Evolutionary conservation across 2,113 vertebrate species (phyloP), one percentile per base, ranked within the genome.

Genomic region (Nibea albiflora): DNA sequence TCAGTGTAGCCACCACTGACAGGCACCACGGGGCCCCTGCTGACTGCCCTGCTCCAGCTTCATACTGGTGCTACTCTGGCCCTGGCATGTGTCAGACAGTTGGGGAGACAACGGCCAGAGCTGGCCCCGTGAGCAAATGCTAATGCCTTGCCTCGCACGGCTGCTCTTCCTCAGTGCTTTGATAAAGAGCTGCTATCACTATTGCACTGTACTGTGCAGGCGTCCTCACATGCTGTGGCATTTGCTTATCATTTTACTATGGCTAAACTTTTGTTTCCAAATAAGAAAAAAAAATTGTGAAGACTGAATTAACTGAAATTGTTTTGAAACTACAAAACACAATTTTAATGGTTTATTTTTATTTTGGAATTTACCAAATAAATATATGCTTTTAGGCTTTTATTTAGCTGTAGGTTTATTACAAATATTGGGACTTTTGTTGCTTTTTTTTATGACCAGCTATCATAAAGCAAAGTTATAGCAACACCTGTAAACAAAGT

Each of bases 1-100:
- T 96, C 95, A 96, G 95, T 54, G 92, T 95, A 96, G 96, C 95
- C 95, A 93, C 94, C 94, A 93, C 94, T 96, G 95, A 96, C 95
- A 94, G 93, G 89, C 94, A 93, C 92, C 92, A 92, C 81, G 11
- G 93, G 91, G 91, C 90, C 88, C 91, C 87, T 22, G 47, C 90
- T 76, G 86, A 87, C 86, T 86, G 82, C 89, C 91, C 92, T 10
- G 50, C 89, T 86, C 78, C 87, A 76, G 90, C 78, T 61, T 74
- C 44, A 67, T n/a, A 75, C 80, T 71, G 83, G 63, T 52, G 71
- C 85, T 79, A 70, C 85, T 88, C 87, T 88, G 84, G 87, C 86
- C 89, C 88, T 77, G 90, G 88, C 89, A 84, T 31, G 85, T 88
- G 91, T 94, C 94, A 92, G 86, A 90, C 89, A 90, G 89, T 81